These are phyloP conservation scores for Poeciliopsis occidentalis DNA, from an alignment of 2,113 vertebrate genomes.

Conservation along the genomic window DNA sequence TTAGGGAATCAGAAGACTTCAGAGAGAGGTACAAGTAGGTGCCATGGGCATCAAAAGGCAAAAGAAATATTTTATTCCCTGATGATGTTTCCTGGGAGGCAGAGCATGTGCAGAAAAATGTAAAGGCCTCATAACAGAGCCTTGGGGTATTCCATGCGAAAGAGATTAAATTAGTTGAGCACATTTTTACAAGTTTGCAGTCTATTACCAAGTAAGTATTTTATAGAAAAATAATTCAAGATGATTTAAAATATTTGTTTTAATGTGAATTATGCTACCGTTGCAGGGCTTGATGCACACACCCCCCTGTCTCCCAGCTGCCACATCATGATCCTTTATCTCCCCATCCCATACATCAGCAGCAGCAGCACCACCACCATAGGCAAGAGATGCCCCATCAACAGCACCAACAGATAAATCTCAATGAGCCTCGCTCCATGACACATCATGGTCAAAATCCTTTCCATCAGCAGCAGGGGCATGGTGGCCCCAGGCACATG, in stretches of 20 bases:
- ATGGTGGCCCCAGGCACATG: constrained; percentile 83
- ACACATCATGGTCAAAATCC: constrained; percentile 87
- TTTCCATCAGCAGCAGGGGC: constrained; percentile 87
- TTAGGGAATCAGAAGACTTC: no score
- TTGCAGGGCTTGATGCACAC: constrained; percentile 87
- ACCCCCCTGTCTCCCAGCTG: constrained; percentile 83
- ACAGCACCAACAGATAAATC: constrained; percentile 71
- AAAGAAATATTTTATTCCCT: background rate
- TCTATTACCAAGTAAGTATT: background rate
- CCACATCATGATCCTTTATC: constrained; percentile 77
- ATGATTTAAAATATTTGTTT: background rate
- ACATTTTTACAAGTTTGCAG: background rate
- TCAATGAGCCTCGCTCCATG: constrained; percentile 77
- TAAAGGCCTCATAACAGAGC: background rate
- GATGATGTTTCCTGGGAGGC: background rate
- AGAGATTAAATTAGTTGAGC: no score
- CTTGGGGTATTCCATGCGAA: background rate
- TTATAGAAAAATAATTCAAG: background rate
- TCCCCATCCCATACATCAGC: constrained; percentile 79
- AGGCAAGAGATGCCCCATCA: constrained; percentile 81
- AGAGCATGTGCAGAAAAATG: background rate
- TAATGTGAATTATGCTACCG: constrained; percentile 5
- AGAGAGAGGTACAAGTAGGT: background rate
- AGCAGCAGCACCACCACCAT: constrained; percentile 73
- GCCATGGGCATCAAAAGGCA: background rate